Conservation (phyloP, 2,113 vertebrate species). For the Macroglossus sobrinus region DNA sequence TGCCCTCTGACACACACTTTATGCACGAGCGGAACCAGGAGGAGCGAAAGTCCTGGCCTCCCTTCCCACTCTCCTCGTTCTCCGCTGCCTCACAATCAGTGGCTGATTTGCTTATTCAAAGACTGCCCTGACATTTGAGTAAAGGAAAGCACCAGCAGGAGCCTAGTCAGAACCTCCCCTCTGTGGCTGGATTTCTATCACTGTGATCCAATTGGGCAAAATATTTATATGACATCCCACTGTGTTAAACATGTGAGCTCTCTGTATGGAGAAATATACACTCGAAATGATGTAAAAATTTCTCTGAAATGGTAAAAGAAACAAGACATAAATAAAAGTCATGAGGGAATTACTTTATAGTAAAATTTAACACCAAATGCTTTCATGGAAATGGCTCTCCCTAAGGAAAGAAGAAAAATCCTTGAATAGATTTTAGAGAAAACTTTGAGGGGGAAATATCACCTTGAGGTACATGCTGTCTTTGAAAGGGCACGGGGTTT, state of each 20-base stretch:
- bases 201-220: slow-evolving; percentile 71
- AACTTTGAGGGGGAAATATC: not conserved
- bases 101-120: not conserved
- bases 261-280: slow-evolving; percentile 96
- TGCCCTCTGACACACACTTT: not conserved
- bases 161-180: not conserved
- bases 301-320: slow-evolving; percentile 88
- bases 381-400: not conserved
- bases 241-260: slow-evolving; percentile 90
- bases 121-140: not conserved
- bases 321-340: slow-evolving; percentile 80
- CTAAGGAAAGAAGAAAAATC: not conserved
- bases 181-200: not conserved
- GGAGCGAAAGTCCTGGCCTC: not conserved
- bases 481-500: not conserved
- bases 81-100: no score
- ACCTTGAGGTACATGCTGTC: not conserved
- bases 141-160: not conserved
- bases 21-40: no score
- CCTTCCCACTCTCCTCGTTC: not conserved
- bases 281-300: slow-evolving; percentile 91
- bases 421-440: not conserved
- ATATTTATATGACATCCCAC: slow-evolving; percentile 93
- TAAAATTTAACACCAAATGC: not conserved
- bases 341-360: slow-evolving; percentile 75